These are phyloP conservation scores for Machimus rusticus DNA, from an alignment of 2,888 invertebrate genomes.

Conservation along the genomic window DNA sequence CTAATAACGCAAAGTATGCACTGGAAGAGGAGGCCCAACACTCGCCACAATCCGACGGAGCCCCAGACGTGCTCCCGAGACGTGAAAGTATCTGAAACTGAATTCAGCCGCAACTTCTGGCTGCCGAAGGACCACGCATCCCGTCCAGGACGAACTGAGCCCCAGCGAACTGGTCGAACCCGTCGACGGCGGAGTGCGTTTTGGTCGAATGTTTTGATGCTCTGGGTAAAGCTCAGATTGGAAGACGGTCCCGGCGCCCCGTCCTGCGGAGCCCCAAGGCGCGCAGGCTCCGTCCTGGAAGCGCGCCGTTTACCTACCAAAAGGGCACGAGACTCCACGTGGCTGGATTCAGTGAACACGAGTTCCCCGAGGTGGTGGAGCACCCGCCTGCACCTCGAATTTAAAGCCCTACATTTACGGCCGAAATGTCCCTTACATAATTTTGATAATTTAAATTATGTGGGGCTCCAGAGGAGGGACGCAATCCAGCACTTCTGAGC, in stretches of 20 bases:
- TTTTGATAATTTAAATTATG: not conserved
- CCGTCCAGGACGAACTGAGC: not conserved
- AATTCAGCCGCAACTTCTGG: not conserved
- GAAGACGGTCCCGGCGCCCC: not conserved
- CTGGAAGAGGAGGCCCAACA: not conserved
- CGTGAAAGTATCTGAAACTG: not conserved
- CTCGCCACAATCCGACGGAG: not conserved
- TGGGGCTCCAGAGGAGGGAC: not conserved
- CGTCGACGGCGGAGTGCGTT: not conserved
- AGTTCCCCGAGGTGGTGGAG: not conserved
- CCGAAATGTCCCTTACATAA: not conserved
- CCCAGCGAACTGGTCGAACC: not conserved
- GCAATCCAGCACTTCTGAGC: not conserved
- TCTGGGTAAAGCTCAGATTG: not conserved
- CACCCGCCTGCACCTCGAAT: not conserved
- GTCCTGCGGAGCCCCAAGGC: not conserved
- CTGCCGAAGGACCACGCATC: not conserved
- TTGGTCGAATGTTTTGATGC: constrained; percentile 14
- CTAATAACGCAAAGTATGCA: not conserved
- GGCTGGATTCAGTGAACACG: not conserved
- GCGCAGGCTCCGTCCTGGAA: not conserved
- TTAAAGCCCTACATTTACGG: not conserved
- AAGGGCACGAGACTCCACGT: not conserved
- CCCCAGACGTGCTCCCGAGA: not conserved
- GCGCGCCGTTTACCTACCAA: not conserved